Conservation (phyloP, 2,797 vertebrate species). For the Enteromius argenteus region DNA sequence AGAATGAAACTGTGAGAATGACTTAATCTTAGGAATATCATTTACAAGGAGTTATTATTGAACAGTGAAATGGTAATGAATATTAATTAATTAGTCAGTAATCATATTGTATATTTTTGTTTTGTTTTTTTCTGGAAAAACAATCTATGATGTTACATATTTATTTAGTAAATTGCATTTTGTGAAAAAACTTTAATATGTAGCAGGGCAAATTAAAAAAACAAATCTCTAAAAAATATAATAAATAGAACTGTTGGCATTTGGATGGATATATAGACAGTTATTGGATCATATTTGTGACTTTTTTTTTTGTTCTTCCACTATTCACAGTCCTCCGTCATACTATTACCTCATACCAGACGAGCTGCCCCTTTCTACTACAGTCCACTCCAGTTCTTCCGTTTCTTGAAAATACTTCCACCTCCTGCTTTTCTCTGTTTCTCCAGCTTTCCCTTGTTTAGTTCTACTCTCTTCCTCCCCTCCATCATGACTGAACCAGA, state of each 20-base stretch:
- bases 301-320: neutral
- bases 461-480: neutral
- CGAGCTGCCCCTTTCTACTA: neutral
- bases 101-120: neutral
- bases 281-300: neutral
- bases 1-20: neutral
- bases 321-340: conserved; percentile 2
- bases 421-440: neutral
- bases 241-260: neutral
- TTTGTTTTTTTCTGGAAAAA: neutral
- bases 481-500: conserved; percentile 91
- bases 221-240: neutral
- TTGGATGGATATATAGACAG: neutral
- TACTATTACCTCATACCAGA: neutral
- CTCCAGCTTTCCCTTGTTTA: neutral
- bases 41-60: neutral
- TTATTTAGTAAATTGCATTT: neutral
- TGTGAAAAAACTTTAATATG: neutral
- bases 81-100: neutral
- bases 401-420: neutral
- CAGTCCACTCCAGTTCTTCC: neutral
- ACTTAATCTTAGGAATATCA: neutral
- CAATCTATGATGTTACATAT: too few species aligned
- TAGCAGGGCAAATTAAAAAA: neutral
- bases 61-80: neutral